Percentiles rank a stretch among this genome's conserved stretches.
phyloP scores from a whole-genome alignment of 2,113 vertebrate species.

The Pelobates fuscus region DNA sequence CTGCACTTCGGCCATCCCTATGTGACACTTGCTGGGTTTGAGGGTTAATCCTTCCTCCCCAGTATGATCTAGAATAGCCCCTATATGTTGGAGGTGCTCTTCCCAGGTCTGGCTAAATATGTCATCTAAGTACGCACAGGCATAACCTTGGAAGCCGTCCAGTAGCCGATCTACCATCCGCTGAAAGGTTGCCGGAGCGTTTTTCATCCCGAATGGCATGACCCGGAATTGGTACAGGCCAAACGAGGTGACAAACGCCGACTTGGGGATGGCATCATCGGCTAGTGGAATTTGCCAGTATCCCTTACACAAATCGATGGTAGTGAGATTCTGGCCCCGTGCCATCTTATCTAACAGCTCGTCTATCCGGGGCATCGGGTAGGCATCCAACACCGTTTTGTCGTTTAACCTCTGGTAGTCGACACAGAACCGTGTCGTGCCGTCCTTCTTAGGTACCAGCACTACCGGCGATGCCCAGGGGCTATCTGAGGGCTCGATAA shows the following conservation, averaged over 20 bases:
- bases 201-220: background rate
- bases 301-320: background rate
- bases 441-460: too few species aligned
- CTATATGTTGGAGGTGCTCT: background rate
- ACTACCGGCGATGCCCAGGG: too few species aligned
- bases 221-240: background rate
- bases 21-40: background rate
- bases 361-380: background rate
- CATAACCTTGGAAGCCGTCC: background rate
- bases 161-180: background rate
- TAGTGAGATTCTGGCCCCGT: background rate
- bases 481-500: too few species aligned
- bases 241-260: background rate
- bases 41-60: background rate
- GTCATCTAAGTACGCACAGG: background rate
- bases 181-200: background rate
- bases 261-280: background rate
- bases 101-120: background rate
- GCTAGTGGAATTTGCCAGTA: constrained; percentile 6
- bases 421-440: background rate
- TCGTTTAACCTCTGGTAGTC: background rate
- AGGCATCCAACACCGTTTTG: background rate
- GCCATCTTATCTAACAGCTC: background rate
- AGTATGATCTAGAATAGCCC: background rate
- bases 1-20: background rate